A percentile compares a stretch with the other conserved stretches of the same genome.
phyloP scores from a whole-genome alignment of 2,888 invertebrate genomes.

The Scaptodrosophila latifasciaeformis region DNA sequence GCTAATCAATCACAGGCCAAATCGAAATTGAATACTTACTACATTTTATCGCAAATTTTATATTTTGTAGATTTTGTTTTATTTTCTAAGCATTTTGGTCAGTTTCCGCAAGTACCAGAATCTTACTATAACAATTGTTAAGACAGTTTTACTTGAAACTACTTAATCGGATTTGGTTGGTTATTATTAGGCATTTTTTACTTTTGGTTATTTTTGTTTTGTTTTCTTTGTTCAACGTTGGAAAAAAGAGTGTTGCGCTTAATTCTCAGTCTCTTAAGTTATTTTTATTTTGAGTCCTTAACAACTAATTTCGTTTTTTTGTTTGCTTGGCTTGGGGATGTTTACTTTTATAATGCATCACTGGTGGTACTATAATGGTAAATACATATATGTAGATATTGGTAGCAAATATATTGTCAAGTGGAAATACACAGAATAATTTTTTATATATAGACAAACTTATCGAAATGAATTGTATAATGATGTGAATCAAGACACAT shows the following conservation, averaged over 20 bases:
- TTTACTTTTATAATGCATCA: constrained; percentile 65
- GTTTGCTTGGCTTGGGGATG: constrained; percentile 57
- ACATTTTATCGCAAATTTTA: no score
- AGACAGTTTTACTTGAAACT: not conserved
- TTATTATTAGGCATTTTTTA: no score
- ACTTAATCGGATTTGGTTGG: not conserved
- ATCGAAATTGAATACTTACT: constrained; percentile 4
- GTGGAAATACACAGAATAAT: no score
- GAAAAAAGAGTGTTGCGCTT: constrained; percentile 41
- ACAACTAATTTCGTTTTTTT: constrained; percentile 50
- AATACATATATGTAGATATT: constrained; percentile 46
- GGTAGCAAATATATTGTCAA: no score
- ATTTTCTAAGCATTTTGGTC: constrained; percentile 13
- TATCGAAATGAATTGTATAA: not conserved
- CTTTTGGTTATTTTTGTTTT: not conserved
- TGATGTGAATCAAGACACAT: not conserved
- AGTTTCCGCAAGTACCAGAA: constrained; percentile 5
- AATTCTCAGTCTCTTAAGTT: constrained; percentile 63
- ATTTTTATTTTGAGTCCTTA: constrained; percentile 58
- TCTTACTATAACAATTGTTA: constrained; percentile 3
- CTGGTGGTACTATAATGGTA: constrained; percentile 64
- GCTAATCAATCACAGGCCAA: no score
- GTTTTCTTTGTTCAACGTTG: not conserved
- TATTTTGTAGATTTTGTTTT: constrained; percentile 2
- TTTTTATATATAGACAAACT: not conserved